These are phyloP conservation scores for Champsocephalus gunnari DNA, from an alignment of 2,797 vertebrate species.

Conservation along the genomic window DNA sequence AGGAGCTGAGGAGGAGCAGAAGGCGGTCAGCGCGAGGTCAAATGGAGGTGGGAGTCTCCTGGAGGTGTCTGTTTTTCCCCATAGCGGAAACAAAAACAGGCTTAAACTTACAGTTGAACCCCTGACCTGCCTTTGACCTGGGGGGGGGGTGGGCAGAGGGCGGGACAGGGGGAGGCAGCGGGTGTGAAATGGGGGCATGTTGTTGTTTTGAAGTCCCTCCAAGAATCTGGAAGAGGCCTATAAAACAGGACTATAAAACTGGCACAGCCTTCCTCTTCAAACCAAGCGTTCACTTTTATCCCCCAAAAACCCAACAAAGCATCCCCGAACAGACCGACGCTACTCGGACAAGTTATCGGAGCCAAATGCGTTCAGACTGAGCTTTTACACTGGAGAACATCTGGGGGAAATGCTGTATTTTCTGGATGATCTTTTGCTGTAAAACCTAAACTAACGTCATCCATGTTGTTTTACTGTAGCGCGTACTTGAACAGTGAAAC, in stretches of 20 bases:
- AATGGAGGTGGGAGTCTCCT: slow-evolving; percentile 76
- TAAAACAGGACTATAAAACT: slow-evolving; percentile 87
- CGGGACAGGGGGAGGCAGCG: slow-evolving; percentile 69
- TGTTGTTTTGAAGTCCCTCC: slow-evolving; percentile 88
- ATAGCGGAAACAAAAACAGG: slow-evolving; percentile 80
- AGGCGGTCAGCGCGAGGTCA: slow-evolving; percentile 79
- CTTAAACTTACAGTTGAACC: slow-evolving; percentile 91
- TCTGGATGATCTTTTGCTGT: slow-evolving; percentile 9
- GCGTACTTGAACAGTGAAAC: not conserved
- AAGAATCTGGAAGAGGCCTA: slow-evolving; percentile 86
- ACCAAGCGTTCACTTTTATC: slow-evolving; percentile 50
- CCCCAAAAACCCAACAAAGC: slow-evolving; percentile 40
- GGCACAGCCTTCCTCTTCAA: slow-evolving; percentile 69
- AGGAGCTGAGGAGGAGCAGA: slow-evolving; percentile 72
- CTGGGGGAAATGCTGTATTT: not conserved
- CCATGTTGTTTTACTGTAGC: slow-evolving; percentile 1
- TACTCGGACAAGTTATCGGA: slow-evolving; percentile 8
- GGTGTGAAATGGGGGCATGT: slow-evolving; percentile 82
- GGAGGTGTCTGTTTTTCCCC: slow-evolving; percentile 77
- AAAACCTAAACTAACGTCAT: slow-evolving; percentile 3
- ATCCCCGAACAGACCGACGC: slow-evolving; percentile 18
- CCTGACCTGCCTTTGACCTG: slow-evolving; percentile 89
- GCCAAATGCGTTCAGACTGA: not conserved
- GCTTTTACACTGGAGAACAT: not conserved
- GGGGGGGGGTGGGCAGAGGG: slow-evolving; percentile 77